A percentile compares a stretch with the other conserved stretches of the same genome.
These are phyloP conservation scores for Acomys russatus DNA, from an alignment of 2,797 vertebrate species.

Conservation along the genomic window DNA sequence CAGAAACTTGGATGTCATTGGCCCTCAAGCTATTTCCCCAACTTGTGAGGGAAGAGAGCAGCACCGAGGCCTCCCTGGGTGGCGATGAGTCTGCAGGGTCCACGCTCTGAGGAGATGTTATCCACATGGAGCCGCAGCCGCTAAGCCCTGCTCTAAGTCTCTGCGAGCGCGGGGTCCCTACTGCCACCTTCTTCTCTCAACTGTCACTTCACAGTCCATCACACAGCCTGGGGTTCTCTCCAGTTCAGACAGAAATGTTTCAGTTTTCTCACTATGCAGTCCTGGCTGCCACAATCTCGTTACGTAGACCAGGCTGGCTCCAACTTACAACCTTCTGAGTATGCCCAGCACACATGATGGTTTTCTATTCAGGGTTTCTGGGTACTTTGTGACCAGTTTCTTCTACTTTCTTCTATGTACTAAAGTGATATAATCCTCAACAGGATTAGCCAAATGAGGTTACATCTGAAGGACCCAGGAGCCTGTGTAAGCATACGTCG, in stretches of 20 bases:
- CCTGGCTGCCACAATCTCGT: not conserved
- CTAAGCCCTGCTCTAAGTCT: not conserved
- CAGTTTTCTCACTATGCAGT: not conserved
- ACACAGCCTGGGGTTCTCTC: not conserved
- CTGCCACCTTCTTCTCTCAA: not conserved
- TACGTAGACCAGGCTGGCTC: not conserved
- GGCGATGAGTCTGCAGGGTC: not conserved
- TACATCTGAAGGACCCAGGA: not conserved
- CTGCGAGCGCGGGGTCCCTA: not conserved
- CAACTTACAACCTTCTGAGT: not conserved
- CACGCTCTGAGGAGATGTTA: too few relatives aligned
- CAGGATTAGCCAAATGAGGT: too few relatives aligned
- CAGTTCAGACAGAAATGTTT: not conserved
- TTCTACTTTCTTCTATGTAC: not conserved
- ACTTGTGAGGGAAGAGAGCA: not conserved
- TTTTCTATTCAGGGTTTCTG: not conserved
- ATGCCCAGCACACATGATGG: not conserved
- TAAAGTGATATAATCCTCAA: not conserved
- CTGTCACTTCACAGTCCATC: not conserved
- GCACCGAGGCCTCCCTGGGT: not conserved
- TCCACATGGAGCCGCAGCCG: too few relatives aligned
- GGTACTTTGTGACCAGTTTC: too few relatives aligned
- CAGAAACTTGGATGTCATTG: not conserved
- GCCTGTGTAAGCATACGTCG: not conserved
- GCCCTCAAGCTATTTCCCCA: not conserved